A percentile compares a stretch with the other conserved stretches of the same genome.
Conservation (phyloP, 2,113 vertebrate species). For the Sphyrna mokarran region DNA sequence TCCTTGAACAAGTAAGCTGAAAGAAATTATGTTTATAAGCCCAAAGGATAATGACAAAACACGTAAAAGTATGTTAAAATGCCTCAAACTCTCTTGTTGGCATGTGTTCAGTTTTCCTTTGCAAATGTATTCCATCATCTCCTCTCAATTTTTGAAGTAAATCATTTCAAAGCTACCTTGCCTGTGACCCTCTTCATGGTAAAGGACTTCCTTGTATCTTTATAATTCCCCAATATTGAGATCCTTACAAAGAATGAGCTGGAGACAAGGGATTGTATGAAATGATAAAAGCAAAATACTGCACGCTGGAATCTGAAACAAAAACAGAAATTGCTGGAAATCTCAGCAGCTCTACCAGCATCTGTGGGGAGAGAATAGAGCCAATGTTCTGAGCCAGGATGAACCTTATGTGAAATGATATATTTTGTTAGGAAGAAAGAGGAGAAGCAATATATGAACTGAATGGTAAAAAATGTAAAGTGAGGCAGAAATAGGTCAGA, state of each 20-base stretch:
- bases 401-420: neutral
- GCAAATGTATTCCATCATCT: neutral
- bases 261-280: neutral
- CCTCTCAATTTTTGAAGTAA: neutral
- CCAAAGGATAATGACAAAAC: neutral
- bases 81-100: neutral
- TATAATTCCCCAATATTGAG: neutral
- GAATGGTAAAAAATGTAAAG: neutral
- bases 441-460: neutral
- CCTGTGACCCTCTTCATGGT: neutral
- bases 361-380: no score
- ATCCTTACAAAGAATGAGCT: neutral
- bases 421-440: neutral
- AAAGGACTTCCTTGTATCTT: neutral
- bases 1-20: neutral
- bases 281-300: neutral
- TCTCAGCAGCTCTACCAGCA: no score
- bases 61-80: neutral
- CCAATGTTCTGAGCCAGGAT: no score
- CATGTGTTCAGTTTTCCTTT: neutral
- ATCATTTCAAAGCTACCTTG: neutral
- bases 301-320: no score
- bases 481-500: neutral
- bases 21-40: neutral
- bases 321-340: no score